Evolutionary conservation across 2,113 vertebrate species (phyloP).

Genomic region (Calidris pugnax): DNA sequence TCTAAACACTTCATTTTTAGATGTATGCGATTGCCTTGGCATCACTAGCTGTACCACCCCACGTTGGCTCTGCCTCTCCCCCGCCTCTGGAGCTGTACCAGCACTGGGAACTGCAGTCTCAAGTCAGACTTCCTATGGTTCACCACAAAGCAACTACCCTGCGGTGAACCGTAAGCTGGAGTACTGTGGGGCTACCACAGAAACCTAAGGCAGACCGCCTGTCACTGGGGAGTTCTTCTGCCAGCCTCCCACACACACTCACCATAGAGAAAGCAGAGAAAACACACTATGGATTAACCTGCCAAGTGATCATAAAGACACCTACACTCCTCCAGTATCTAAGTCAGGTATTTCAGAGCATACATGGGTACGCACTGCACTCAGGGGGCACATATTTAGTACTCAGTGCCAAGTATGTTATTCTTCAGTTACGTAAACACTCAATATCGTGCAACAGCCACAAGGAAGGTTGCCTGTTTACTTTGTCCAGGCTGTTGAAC

Average conservation of each 20-base stretch:
- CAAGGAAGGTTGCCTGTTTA: background rate
- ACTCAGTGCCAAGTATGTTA: background rate
- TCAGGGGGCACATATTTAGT: background rate
- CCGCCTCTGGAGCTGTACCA: background rate
- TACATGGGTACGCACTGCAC: background rate
- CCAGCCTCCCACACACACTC: background rate
- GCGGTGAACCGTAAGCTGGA: background rate
- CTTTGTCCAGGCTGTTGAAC: background rate
- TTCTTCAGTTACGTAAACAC: background rate
- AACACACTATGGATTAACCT: background rate
- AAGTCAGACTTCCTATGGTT: conserved; percentile 19
- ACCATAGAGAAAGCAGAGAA: background rate
- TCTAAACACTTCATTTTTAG: background rate
- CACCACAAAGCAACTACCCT: conserved; percentile 22
- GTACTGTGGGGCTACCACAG: background rate
- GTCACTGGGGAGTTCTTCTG: background rate
- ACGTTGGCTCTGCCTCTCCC: background rate
- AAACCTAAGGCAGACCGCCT: background rate
- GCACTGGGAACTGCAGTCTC: background rate
- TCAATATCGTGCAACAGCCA: background rate
- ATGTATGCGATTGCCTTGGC: background rate
- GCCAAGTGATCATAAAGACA: background rate
- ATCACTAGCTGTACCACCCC: background rate
- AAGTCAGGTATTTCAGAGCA: background rate
- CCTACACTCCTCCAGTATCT: too few species aligned